Evolutionary conservation across 2,797 vertebrate genomes (phyloP), one percentile per base, ranked within the genome.

Genomic region (Champsocephalus esox): DNA sequence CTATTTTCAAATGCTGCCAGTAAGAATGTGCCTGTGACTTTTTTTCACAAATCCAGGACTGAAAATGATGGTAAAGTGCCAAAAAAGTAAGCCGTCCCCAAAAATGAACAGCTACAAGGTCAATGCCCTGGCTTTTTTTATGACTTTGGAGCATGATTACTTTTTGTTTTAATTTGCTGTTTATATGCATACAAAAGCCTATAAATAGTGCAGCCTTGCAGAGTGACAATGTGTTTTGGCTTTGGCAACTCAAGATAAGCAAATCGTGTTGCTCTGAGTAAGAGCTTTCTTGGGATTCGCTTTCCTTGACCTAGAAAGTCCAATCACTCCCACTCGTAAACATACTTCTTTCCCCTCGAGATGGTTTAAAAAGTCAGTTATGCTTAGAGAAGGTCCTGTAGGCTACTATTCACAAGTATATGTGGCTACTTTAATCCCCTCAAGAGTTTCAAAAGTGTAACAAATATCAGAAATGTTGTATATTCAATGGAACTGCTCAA

Each of bases 261-360:
- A 92, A 92, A 89, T 89, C 46, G 54, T 80, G 82, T 91, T 84
- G 80, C 89, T 89, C 63, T 70, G 81, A 86, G 84, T 89, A 88
- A 90, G 91, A 86, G 89, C 86, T 86, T 89, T 74, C 75, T 72
- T 48, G 56, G 69, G 87, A 88, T 91, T 89, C 89, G 81, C 86
- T 91, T 88, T 85, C 81, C 71, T 79, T 91, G 89, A 91, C 91
- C 89, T 91, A 91, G 86, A 92, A 93, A 92, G 77, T 87, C 69
- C 83, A 41, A 1, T 84, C 83, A 79, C 80, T 84, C 87, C 78
- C 61, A 77, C 84, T 88, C 80, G 73, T 79, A 62, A 79, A 56
- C 63, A 75, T 80, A 73, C 75, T 81, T 73, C 57, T 70, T 65
- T 80, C 44, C 73, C 79, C 78, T 64, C 24, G 24, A 85, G 83